These are phyloP conservation scores for Coremacera marginata DNA, from an alignment of 2,888 invertebrate species.

Conservation along the genomic window DNA sequence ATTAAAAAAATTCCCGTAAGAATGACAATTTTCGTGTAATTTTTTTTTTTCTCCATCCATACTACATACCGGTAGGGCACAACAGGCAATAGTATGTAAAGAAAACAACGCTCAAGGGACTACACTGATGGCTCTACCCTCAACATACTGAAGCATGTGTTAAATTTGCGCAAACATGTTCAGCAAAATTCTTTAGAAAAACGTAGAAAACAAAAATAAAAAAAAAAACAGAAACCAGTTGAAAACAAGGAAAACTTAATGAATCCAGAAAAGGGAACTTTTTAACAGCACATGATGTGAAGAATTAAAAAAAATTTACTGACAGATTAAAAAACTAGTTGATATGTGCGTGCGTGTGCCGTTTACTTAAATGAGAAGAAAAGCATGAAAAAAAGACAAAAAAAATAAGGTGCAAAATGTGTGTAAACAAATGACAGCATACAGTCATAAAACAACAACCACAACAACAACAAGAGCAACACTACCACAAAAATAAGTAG, in stretches of 20 bases:
- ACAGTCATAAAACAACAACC: neutral
- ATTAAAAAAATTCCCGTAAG: slow-evolving; percentile 15
- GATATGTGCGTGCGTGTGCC: no score
- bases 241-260: neutral
- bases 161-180: neutral
- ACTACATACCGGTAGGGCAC: no score
- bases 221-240: neutral
- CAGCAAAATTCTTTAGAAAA: neutral
- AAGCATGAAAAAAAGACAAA: neutral
- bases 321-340: neutral
- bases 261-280: neutral
- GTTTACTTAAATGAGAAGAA: neutral
- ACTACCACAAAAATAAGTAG: neutral
- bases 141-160: neutral
- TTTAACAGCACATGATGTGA: neutral
- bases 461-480: neutral
- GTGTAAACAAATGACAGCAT: neutral
- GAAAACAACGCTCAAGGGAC: neutral
- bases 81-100: neutral
- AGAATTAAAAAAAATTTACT: neutral
- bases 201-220: neutral
- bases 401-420: neutral
- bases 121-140: neutral
- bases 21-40: neutral
- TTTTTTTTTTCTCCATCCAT: neutral